Conservation (phyloP, 2,797 vertebrate genomes). For the Semaprochilodus insignis region DNA sequence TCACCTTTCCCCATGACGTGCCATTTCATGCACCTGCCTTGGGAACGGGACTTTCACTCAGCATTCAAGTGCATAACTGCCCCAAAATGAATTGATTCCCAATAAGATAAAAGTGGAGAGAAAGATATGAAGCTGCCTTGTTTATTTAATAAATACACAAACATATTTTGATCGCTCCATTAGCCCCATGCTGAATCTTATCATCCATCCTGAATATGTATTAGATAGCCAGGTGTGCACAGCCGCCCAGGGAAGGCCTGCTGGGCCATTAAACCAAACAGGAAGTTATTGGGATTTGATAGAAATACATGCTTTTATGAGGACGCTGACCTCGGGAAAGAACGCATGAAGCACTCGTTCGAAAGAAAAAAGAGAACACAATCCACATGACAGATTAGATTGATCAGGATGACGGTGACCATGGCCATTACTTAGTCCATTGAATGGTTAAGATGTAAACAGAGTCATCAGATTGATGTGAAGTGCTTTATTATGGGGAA, state of each 20-base stretch:
- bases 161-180: constrained; percentile 54
- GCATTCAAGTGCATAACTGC: neutral
- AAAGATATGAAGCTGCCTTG: constrained; percentile 8
- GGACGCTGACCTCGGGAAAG: neutral
- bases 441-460: no score
- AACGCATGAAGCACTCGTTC: neutral
- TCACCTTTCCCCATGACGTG: neutral
- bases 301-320: constrained; percentile 10
- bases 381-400: neutral
- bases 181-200: constrained; percentile 55
- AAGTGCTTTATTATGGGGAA: no score
- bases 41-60: neutral
- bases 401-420: no score
- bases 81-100: neutral
- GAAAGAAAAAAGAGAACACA: neutral
- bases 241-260: constrained; percentile 55
- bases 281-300: constrained; percentile 56
- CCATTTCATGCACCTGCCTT: neutral
- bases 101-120: constrained; percentile 30
- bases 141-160: constrained; percentile 3
- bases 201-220: constrained; percentile 61
- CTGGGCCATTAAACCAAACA: constrained; percentile 71
- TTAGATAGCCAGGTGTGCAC: constrained; percentile 65
- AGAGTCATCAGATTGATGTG: no score
- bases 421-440: neutral